Percentiles rank a stretch among this genome's conserved stretches.
phyloP scores from a whole-genome alignment of 2,113 vertebrate genomes.

The Salvelinus sp. region DNA sequence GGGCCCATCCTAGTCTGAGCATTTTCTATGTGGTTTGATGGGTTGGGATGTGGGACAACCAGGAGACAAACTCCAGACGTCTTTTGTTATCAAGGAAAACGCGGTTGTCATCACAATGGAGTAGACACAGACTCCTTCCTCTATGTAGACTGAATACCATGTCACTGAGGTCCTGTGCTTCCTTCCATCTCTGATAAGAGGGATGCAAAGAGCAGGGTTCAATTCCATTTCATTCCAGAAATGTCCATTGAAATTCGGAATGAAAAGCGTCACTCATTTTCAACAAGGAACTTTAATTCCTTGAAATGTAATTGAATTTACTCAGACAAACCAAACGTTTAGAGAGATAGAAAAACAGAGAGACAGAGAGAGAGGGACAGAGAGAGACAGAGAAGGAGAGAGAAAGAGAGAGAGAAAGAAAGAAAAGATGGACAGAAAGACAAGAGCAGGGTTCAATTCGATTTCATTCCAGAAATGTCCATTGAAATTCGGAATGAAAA shows the following conservation, averaged over 20 bases:
- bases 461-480: no score
- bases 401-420: neutral
- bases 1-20: neutral
- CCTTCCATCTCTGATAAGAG: no score
- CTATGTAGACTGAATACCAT: neutral
- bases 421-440: neutral
- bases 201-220: no score
- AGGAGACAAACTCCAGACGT: neutral
- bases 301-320: no score
- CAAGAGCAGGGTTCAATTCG: neutral
- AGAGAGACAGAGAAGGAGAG: neutral
- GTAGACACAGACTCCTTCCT: neutral
- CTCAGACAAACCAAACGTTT: neutral
- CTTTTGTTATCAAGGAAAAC: neutral
- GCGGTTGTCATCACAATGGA: no score
- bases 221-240: no score
- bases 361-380: neutral
- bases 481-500: no score
- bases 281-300: no score
- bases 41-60: neutral
- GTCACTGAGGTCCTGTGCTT: neutral
- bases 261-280: no score
- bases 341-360: neutral
- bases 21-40: neutral
- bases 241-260: no score